Evolutionary conservation across 2,888 invertebrate species (phyloP).

Genomic region (Troides oblongomaculatus): DNA sequence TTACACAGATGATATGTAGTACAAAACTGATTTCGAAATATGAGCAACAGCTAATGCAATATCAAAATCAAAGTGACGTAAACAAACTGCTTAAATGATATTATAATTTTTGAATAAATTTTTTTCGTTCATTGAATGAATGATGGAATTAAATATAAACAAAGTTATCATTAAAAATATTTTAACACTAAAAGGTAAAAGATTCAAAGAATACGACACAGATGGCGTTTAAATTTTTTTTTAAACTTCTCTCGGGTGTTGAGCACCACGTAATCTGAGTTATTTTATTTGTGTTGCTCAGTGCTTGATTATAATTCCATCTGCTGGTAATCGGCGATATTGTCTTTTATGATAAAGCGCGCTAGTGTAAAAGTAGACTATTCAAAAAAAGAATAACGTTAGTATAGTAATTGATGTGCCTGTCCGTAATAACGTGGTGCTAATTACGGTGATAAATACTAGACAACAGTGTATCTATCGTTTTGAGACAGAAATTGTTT

Average conservation of each 20-base stretch:
- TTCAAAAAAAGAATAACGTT: too few relatives aligned
- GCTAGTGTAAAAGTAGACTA: too few relatives aligned
- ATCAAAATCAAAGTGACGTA: neutral
- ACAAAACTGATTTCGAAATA: neutral
- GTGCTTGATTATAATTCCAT: neutral
- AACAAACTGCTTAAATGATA: neutral
- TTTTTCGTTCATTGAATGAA: slow-evolving; percentile 10
- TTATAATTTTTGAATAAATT: neutral
- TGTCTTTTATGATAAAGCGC: too few relatives aligned
- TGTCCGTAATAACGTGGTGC: too few relatives aligned
- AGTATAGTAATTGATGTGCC: too few relatives aligned
- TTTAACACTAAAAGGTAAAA: neutral
- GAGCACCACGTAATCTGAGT: neutral
- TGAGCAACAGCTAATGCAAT: neutral
- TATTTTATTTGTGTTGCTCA: neutral
- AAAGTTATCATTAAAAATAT: neutral
- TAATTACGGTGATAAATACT: too few relatives aligned
- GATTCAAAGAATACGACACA: neutral
- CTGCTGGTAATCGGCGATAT: too few relatives aligned
- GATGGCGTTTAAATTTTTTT: slow-evolving; percentile 14
- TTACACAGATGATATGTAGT: too few relatives aligned
- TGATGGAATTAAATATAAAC: neutral
- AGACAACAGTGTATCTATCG: too few relatives aligned
- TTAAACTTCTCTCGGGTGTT: too few relatives aligned
- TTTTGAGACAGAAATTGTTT: too few relatives aligned